Evolutionary conservation across 2,888 invertebrate species (phyloP).

Genomic region (Ectemnius continuus): DNA sequence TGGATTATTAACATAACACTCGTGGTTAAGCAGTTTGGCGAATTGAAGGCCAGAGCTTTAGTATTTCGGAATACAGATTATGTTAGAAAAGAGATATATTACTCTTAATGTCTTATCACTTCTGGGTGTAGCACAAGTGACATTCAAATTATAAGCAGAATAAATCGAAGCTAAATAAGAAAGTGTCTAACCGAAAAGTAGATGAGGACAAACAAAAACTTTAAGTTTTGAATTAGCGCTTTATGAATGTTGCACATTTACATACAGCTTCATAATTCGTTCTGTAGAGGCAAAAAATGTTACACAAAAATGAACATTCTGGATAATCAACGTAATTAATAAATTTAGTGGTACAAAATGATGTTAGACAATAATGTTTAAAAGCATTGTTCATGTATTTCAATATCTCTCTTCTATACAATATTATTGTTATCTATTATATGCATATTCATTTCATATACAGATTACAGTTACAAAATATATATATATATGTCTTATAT

Average conservation of each 20-base stretch:
- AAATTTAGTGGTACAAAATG: constrained; percentile 76
- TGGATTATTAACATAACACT: constrained; percentile 32
- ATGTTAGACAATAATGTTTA: constrained; percentile 77
- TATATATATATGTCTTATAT: constrained; percentile 34
- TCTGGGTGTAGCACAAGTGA: constrained; percentile 31
- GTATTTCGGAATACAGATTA: constrained; percentile 39
- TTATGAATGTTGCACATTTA: constrained; percentile 32
- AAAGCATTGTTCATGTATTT: constrained; percentile 78
- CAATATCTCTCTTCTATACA: constrained; percentile 78
- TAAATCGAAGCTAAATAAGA: constrained; percentile 44
- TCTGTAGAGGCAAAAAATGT: constrained; percentile 43
- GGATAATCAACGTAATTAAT: constrained; percentile 62
- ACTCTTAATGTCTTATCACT: constrained; percentile 49
- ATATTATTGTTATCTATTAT: constrained; percentile 76
- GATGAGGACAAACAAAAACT: constrained; percentile 46
- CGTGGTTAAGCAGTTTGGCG: constrained; percentile 24
- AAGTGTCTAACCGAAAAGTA: constrained; percentile 42
- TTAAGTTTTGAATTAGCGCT: constrained; percentile 30
- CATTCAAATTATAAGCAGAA: constrained; percentile 48
- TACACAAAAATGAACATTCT: constrained; percentile 51
- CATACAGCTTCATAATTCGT: constrained; percentile 31
- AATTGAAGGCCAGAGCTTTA: constrained; percentile 16
- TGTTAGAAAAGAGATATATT: constrained; percentile 73
- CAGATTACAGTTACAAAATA: constrained; percentile 77
- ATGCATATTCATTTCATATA: constrained; percentile 76